Conservation (phyloP, 1,140 invertebrate genomes). For the Dermatophagoides farinae region DNA sequence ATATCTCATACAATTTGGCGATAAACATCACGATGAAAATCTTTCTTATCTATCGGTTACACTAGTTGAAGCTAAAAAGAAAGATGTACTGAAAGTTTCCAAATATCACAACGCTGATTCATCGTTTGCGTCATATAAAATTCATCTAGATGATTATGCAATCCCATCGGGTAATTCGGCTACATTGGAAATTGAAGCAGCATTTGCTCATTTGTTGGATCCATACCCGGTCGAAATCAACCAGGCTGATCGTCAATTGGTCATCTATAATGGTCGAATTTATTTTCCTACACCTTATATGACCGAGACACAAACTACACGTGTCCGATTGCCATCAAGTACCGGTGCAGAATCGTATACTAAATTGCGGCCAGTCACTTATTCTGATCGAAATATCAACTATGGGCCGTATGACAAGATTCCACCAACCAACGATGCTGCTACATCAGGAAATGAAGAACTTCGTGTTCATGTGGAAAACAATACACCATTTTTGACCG, state of each 20-base stretch:
- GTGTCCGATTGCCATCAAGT: slow-evolving; percentile 43
- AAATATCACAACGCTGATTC: slow-evolving; percentile 8
- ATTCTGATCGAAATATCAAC: slow-evolving; percentile 50
- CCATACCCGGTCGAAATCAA: slow-evolving; percentile 68
- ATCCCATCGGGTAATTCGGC: slow-evolving; percentile 24
- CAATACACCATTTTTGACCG: slow-evolving; percentile 73
- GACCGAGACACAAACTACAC: slow-evolving; percentile 55
- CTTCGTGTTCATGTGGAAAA: slow-evolving; percentile 83
- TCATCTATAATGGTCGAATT: slow-evolving; percentile 60
- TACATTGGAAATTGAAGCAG: slow-evolving; percentile 43
- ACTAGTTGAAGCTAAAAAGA: slow-evolving; percentile 1
- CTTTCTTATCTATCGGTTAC: slow-evolving; percentile 13
- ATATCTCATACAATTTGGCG: slow-evolving; percentile 11
- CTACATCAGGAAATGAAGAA: slow-evolving; percentile 24
- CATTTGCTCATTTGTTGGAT: slow-evolving; percentile 47
- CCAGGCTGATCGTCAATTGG: slow-evolving; percentile 80
- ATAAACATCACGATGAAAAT: not conserved
- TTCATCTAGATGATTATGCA: slow-evolving; percentile 14
- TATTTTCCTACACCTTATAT: slow-evolving; percentile 65
- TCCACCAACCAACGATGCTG: slow-evolving; percentile 15
- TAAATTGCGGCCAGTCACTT: slow-evolving; percentile 58
- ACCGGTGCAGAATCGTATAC: slow-evolving; percentile 53
- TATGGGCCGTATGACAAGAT: slow-evolving; percentile 73
- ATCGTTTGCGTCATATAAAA: slow-evolving; percentile 24
- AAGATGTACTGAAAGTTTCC: slow-evolving; percentile 18